Evolutionary conservation across 2,113 vertebrate genomes (phyloP), one percentile per base, ranked within the genome.

Genomic region (Cyphomyrus plagiostoma): DNA sequence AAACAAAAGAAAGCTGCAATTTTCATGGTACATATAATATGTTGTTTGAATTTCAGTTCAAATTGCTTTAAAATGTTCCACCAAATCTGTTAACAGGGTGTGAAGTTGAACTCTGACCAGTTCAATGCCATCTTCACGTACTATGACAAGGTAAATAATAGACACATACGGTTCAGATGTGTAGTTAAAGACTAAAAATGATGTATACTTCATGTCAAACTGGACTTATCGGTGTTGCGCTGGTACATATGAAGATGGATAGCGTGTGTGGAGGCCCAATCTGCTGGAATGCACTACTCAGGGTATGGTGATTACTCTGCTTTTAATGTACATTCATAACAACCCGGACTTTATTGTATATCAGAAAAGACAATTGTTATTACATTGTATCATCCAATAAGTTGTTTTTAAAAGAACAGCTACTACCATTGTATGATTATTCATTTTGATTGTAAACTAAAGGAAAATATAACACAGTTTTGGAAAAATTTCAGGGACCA

Each of bases 51-150:
- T 70, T 70, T 42, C 30, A 80, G 17, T 80, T 80, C 6, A 80
- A 80, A 80, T 39, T 17, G 35, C 6, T 0, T 80, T 42, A 80
- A 80, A 19, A 35, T 80, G 15, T 80, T 88, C 5, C 15, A 80
- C 17, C 17, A 80, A 80, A 88, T 66, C 58, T 84, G 17, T 84
- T 46, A n/a, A n/a, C 94, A 99, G 98, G 97, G 96, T 83, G 96
- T 98, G 95, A 98, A 97, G 91, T 94, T 99, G 82, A 97, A 96
- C 21, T 93, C 97, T 0, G 97, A 98, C 2, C 97, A 99, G 92
- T 99, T 99, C 93, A 97, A 98, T 1, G 96, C 96, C 8, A 97
- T 99, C 94, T 99, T 99, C 56, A 94, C 96, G 17, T 97, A 96
- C 94, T 99, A 99, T 0, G 98, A 99, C 94, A 97, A 98, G 98